Evolutionary conservation across 2,888 invertebrate species (phyloP).

Genomic region (Enchytraeus crypticus): DNA sequence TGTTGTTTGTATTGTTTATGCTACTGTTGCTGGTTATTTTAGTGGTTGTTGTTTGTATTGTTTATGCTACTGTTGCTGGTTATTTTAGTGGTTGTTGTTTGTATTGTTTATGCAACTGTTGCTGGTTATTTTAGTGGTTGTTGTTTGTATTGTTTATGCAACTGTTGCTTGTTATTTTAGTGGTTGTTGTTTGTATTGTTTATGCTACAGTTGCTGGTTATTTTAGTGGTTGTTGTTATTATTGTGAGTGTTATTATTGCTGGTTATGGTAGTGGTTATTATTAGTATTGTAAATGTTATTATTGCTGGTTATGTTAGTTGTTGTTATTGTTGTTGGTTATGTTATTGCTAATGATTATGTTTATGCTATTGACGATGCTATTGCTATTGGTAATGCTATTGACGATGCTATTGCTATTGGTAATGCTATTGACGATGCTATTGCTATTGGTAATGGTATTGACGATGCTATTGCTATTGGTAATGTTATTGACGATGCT

Average conservation of each 20-base stretch:
- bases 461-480: no score
- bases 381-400: no score
- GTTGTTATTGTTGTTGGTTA: no score
- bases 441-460: no score
- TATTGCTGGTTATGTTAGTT: no score
- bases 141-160: background rate
- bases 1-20: background rate
- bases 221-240: background rate
- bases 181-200: background rate
- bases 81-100: background rate
- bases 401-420: no score
- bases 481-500: no score
- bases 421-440: no score
- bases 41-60: background rate
- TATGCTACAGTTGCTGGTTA: background rate
- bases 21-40: background rate
- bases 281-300: no score
- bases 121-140: background rate
- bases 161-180: background rate
- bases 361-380: no score
- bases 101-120: background rate
- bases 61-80: background rate
- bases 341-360: no score
- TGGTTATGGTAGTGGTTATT: background rate
- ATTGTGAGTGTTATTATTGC: background rate